Percentiles rank a stretch among this genome's conserved stretches.
Evolutionary conservation across 2,113 vertebrate genomes (phyloP).

Genomic region (Jaculus jaculus): DNA sequence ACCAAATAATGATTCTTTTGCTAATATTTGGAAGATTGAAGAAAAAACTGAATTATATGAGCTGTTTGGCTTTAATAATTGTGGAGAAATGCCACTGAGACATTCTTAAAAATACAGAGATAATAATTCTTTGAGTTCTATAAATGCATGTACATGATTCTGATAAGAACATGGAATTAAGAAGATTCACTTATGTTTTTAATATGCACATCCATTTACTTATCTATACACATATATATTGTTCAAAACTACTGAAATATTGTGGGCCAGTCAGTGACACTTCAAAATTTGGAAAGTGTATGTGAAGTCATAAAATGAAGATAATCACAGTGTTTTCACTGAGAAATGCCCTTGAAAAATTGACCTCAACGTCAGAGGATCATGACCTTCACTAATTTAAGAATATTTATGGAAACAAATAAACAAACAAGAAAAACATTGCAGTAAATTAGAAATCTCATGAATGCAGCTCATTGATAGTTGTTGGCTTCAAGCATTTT

Average conservation of each 20-base stretch:
- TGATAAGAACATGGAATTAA: not conserved
- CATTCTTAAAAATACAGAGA: not conserved
- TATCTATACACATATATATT: not conserved
- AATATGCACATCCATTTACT: not conserved
- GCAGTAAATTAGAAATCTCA: not conserved
- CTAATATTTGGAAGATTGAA: not conserved
- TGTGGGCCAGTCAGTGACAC: not conserved
- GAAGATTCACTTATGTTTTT: not conserved
- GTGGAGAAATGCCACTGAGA: not conserved
- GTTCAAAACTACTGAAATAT: not conserved
- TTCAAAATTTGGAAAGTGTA: not conserved
- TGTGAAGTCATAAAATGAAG: slow-evolving; percentile 2
- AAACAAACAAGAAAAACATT: too few species aligned
- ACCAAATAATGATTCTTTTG: not conserved
- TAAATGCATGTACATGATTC: not conserved
- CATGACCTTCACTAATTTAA: not conserved
- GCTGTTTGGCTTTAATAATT: not conserved
- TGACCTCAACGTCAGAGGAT: not conserved
- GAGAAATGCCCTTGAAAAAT: not conserved
- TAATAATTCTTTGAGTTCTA: not conserved
- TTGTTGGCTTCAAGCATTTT: not conserved
- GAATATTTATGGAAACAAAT: not conserved
- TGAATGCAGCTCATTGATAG: not conserved
- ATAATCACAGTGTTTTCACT: not conserved
- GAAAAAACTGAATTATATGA: not conserved